Base-by-base conservation (phyloP, 2,113 vertebrate species). In the Syngnathoides biaculeatus region DNA sequence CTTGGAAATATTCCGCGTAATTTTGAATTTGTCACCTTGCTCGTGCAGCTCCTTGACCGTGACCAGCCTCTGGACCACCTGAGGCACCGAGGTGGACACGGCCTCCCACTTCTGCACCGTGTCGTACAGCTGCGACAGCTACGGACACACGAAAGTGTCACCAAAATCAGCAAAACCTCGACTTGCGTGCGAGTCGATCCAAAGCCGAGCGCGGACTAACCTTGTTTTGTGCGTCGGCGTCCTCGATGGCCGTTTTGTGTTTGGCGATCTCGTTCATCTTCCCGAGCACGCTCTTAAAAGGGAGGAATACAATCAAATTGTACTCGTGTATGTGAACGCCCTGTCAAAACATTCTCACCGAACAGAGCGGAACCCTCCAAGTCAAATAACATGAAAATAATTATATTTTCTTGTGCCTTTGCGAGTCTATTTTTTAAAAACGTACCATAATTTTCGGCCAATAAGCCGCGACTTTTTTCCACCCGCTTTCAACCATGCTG, bases 231-330 rank as follows among this genome's bases (percentile, higher is more conserved):
- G 94, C 95, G 43, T 98, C 95, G 2, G 95, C 95, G 0, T 98
- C 96, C 79, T 97, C 95, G 71, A 95, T 93, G 0, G 94, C 89
- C n/a, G 93, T 78, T 88, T 98, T 98, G 89, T 98, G 93, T 86
- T 98, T 98, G 65, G 95, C 95, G 0, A 98, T 96, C 84, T 98
- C 96, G 56, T 98, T 98, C 93, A 97, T 94, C 77, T 98, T 98
- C 17, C 95, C 96, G 68, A 98, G 89, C 69, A 98, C 94, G 20
- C 96, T 97, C 96, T 98, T 62, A 30, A 53, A 83, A 10, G 24
- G 24, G 39, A 73, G 48, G 10, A 22, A 52, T 30, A 35, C 10
- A 35, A 35, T 35, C 30, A 3, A 35, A 22, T 52, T 11, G 48
- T 11, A n/a, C 17, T 13, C 35, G 1, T 43, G 38, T 15, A 19